Percentiles rank a stretch among this genome's conserved stretches.
These are phyloP conservation scores for Melanotaenia boesemani DNA, from an alignment of 2,797 vertebrate species.

Conservation along the genomic window DNA sequence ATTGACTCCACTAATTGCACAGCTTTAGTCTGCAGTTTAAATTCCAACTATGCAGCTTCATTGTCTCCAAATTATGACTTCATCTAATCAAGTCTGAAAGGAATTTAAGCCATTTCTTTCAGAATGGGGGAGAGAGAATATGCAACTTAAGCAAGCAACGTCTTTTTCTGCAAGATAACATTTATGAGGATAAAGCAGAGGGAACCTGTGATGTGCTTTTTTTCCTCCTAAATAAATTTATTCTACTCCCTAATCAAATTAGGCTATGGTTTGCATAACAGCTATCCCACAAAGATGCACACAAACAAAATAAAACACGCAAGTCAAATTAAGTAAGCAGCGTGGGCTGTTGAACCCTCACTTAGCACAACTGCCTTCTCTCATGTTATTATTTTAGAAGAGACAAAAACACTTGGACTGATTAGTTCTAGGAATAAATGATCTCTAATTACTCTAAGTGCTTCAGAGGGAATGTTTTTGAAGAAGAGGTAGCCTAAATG, in stretches of 20 bases:
- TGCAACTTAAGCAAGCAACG: slow-evolving; percentile 23
- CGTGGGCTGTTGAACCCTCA: slow-evolving; percentile 68
- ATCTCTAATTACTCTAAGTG: slow-evolving; percentile 83
- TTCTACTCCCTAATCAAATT: slow-evolving; percentile 64
- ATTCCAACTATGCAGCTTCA: background rate
- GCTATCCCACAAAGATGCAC: slow-evolving; percentile 30
- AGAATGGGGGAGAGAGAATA: background rate
- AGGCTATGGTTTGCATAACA: slow-evolving; percentile 60
- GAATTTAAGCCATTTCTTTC: slow-evolving; percentile 8
- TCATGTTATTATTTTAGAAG: slow-evolving; percentile 78
- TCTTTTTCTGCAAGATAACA: slow-evolving; percentile 44
- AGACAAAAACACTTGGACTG: slow-evolving; percentile 82
- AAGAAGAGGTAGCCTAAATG: slow-evolving; percentile 49
- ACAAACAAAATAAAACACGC: slow-evolving; percentile 41
- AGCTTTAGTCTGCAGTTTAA: background rate
- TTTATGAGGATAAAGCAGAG: slow-evolving; percentile 58
- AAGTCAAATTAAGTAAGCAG: slow-evolving; percentile 68
- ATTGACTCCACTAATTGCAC: background rate
- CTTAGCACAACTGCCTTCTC: slow-evolving; percentile 57
- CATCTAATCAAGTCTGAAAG: slow-evolving; percentile 1
- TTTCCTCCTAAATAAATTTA: slow-evolving; percentile 52
- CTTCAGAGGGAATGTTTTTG: slow-evolving; percentile 80
- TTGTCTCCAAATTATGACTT: background rate
- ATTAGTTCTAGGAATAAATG: slow-evolving; percentile 84
- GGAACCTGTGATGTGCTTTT: slow-evolving; percentile 37